Evolutionary conservation across 2,888 invertebrate species (phyloP).

Genomic region (Thymelicus sylvestris): DNA sequence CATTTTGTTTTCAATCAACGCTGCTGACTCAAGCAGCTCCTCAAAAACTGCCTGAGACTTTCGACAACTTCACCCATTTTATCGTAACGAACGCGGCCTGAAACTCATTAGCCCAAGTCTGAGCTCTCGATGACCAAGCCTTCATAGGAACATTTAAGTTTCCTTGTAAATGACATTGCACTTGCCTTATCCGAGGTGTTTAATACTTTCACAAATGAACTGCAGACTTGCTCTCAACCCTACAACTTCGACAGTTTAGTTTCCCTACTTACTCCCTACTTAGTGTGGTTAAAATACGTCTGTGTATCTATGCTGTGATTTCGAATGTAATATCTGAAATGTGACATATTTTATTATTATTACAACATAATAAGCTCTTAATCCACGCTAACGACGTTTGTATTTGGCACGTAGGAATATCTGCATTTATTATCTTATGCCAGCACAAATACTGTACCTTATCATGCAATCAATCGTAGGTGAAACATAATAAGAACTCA

Average conservation of each 20-base stretch:
- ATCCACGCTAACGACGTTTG: no score
- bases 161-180: slow-evolving; percentile 22
- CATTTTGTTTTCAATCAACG: no score
- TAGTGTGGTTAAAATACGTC: no score
- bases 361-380: no score
- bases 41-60: slow-evolving; percentile 11
- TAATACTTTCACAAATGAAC: slow-evolving; percentile 26
- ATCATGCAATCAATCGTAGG: background rate
- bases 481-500: slow-evolving; percentile 16
- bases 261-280: no score
- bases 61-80: slow-evolving; percentile 25
- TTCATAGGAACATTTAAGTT: slow-evolving; percentile 30
- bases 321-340: no score
- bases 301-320: no score
- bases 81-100: slow-evolving; percentile 25
- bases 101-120: slow-evolving; percentile 29
- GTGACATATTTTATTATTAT: no score
- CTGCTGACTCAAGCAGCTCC: slow-evolving; percentile 4
- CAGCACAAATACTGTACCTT: background rate
- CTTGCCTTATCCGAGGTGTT: slow-evolving; percentile 25
- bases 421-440: background rate
- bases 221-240: background rate
- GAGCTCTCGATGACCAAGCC: slow-evolving; percentile 29
- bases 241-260: background rate
- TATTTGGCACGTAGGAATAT: no score